Evolutionary conservation across 2,888 invertebrate species (phyloP), one percentile per base, ranked within the genome.

Genomic region (Branchellion lobata): DNA sequence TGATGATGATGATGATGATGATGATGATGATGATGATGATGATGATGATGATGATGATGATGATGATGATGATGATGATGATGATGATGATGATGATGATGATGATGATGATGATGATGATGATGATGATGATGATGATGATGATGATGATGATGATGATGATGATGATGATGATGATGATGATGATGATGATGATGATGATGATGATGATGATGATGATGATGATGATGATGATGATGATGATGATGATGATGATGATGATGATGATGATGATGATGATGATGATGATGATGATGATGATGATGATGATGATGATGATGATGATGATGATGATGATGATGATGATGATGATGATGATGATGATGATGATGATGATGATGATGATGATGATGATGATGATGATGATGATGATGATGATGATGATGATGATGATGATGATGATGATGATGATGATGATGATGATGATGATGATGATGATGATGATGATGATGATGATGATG

Each of bases 141-240:
- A 36, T 40, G n/a, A 36, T 24, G 40, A 73, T 36, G 73, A 33
- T 40, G 40, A 33, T 40, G 73, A 72, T 72, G 27, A 68, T n/a
- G 21, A 68, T 68, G 21, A 68, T 68, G 21, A 24, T 11, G 68
- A 3, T 68, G 1, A 68, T 68, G 27, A 24, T 11, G 21, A 24
- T 68, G 68, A 68, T 68, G n/a, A 68, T 68, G 21, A 36, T 40
- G n/a, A 36, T 24, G 40, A 73, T 36, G 73, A 33, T 40, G 40
- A 33, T 40, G 73, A 72, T 72, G 27, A 68, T n/a, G 21, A 68
- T 68, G 21, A 68, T 68, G 21, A 24, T 11, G 68, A 3, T 68
- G 1, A 68, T 68, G 27, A 24, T 11, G 21, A 24, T 68, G 68
- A 68, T 68, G n/a, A 68, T 68, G 21, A 36, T 40, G n/a, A 36